phyloP scores from a whole-genome alignment of 2,113 vertebrate genomes.

The Sebastes fasciatus region DNA sequence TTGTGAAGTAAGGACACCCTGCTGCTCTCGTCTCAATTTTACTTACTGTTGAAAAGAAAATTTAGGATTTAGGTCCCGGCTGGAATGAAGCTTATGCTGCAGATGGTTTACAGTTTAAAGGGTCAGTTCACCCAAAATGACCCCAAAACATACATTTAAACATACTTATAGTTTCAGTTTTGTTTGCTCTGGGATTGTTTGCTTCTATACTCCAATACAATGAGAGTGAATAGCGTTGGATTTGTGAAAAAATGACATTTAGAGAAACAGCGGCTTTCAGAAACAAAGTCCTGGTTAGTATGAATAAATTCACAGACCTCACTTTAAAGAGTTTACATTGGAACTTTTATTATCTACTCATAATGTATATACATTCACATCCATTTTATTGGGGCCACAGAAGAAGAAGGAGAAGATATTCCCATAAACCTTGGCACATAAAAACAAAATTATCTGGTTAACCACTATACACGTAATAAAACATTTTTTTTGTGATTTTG shows the following conservation, averaged over 20 bases:
- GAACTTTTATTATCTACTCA: too few relatives aligned
- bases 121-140: slow-evolving; percentile 12
- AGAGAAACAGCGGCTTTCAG: slow-evolving; percentile 1
- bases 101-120: slow-evolving; percentile 32
- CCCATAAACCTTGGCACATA: neutral
- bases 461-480: neutral
- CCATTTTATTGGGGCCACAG: slow-evolving; percentile 8
- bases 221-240: neutral
- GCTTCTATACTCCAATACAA: neutral
- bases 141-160: neutral
- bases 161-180: neutral
- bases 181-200: neutral
- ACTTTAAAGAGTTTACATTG: too few relatives aligned
- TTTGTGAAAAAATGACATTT: slow-evolving; percentile 18
- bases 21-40: slow-evolving; percentile 19
- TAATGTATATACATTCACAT: neutral
- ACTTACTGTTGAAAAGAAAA: slow-evolving; percentile 24
- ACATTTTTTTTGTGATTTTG: too few relatives aligned
- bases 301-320: neutral
- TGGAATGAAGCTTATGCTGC: neutral
- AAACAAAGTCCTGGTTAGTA: neutral
- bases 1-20: slow-evolving; percentile 21
- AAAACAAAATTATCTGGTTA: neutral
- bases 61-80: slow-evolving; percentile 9
- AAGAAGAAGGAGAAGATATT: neutral